Evolutionary conservation across 2,797 vertebrate genomes (phyloP).

Genomic region (Sibirionetta formosa): DNA sequence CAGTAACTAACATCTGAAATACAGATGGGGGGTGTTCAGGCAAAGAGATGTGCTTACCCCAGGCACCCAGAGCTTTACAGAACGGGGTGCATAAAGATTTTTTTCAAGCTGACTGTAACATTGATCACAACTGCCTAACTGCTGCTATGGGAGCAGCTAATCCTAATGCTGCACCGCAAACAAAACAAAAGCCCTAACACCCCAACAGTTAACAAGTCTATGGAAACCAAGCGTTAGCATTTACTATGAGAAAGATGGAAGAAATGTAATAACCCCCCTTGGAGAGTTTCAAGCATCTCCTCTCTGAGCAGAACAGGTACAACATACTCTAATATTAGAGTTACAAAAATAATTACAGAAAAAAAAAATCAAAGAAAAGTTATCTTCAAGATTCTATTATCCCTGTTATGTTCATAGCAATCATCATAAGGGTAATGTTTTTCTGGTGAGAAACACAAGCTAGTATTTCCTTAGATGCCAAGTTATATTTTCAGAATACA

Average conservation of each 20-base stretch:
- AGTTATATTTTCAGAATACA: background rate
- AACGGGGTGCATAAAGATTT: background rate
- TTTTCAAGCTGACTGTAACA: background rate
- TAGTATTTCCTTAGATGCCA: background rate
- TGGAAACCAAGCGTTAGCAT: background rate
- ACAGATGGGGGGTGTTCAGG: accelerated
- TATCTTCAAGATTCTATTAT: background rate
- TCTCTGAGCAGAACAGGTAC: background rate
- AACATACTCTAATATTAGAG: background rate
- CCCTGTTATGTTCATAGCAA: background rate
- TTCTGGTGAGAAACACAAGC: background rate
- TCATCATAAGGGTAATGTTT: background rate
- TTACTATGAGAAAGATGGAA: background rate
- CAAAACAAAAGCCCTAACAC: background rate
- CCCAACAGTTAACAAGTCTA: background rate
- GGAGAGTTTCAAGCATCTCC: background rate
- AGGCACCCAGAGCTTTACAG: background rate
- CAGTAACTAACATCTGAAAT: background rate
- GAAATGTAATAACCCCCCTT: background rate
- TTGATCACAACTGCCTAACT: background rate
- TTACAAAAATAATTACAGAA: background rate
- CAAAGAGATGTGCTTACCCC: too few species aligned
- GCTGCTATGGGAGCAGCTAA: background rate
- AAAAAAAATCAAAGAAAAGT: accelerated
- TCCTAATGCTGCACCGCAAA: background rate